Conservation (phyloP, 2,797 vertebrate genomes). For the Myiothlypis coronata region DNA sequence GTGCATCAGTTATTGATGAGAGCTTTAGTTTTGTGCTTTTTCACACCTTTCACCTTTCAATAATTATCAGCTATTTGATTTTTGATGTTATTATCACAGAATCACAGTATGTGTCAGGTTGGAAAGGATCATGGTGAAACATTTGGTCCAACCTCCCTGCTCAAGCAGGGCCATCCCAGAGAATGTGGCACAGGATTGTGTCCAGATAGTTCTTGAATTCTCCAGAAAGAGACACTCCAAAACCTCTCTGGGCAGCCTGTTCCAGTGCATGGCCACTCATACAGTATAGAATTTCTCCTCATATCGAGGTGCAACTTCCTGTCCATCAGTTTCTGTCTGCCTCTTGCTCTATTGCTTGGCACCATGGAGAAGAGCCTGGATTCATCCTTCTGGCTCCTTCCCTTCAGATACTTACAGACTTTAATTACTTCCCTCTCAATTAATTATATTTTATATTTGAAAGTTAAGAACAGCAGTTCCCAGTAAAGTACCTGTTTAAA, state of each 20-base stretch:
- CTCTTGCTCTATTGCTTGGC: background rate
- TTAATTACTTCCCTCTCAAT: background rate
- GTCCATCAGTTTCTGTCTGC: background rate
- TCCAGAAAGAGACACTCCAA: background rate
- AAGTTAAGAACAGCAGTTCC: background rate
- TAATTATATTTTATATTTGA: background rate
- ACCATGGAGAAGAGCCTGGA: rapidly evolving
- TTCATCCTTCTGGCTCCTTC: background rate
- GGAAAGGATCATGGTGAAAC: background rate
- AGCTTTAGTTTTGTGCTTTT: background rate
- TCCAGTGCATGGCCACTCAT: background rate
- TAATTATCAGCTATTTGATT: background rate
- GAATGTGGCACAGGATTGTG: background rate
- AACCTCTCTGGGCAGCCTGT: background rate
- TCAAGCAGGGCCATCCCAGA: background rate
- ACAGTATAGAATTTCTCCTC: background rate
- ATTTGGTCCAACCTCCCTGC: background rate
- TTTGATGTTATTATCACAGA: background rate
- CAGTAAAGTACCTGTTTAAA: background rate
- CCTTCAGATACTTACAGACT: background rate
- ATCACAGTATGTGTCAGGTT: background rate
- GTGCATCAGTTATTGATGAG: background rate
- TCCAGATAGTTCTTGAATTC: background rate
- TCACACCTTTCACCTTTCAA: background rate
- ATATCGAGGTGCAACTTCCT: background rate